These are phyloP conservation scores for Drosophila guanche DNA, from an alignment of 1,140 invertebrate genomes.

Conservation along the genomic window DNA sequence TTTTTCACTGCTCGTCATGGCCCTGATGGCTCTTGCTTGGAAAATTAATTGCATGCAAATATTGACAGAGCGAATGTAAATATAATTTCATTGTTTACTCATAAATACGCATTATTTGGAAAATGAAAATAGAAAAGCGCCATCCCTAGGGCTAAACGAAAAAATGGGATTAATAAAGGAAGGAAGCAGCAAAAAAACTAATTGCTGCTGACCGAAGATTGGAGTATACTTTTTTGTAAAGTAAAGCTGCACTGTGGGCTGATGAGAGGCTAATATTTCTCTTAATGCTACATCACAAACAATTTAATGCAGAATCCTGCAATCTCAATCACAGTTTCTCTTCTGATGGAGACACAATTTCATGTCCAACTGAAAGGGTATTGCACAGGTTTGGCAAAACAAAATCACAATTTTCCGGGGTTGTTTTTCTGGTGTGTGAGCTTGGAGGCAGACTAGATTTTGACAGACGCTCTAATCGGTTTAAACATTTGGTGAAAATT, in stretches of 20 bases:
- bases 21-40: slow-evolving; percentile 28
- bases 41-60: slow-evolving; percentile 83
- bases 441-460: slow-evolving; percentile 23
- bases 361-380: no score
- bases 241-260: no score
- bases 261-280: no score
- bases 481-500: slow-evolving; percentile 63
- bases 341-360: no score
- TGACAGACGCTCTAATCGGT: slow-evolving; percentile 61
- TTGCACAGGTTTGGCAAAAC: neutral
- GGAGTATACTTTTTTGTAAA: neutral
- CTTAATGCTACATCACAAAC: no score
- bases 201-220: neutral
- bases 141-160: slow-evolving; percentile 5
- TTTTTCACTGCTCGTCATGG: slow-evolving; percentile 39
- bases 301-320: no score
- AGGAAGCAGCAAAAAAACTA: neutral
- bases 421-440: slow-evolving; percentile 14
- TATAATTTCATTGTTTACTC: slow-evolving; percentile 81
- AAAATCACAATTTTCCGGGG: neutral
- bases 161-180: slow-evolving; percentile 3
- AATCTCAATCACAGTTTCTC: no score
- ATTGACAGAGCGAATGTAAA: slow-evolving; percentile 78
- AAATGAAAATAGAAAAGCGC: slow-evolving; percentile 56
- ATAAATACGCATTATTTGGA: slow-evolving; percentile 78